phyloP scores from a whole-genome alignment of 2,797 vertebrate genomes.

The Rhinogobio ventralis region DNA sequence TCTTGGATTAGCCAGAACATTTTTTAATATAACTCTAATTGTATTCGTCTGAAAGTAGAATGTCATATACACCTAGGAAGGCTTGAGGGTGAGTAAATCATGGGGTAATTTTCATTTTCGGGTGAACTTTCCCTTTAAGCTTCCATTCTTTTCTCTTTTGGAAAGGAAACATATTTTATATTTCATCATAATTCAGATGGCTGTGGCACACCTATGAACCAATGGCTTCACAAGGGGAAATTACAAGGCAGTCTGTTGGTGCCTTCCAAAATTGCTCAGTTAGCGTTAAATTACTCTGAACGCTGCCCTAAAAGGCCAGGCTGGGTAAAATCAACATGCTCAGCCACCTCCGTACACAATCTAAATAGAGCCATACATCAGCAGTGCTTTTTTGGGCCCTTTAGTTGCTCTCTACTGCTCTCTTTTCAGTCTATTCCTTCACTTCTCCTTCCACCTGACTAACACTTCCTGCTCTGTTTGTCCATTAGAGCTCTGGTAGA shows the following conservation, averaged over 20 bases:
- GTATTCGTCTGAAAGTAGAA: no score
- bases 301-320: constrained; percentile 30
- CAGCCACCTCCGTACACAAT: constrained; percentile 32
- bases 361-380: constrained; percentile 42
- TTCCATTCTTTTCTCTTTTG: background rate
- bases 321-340: constrained; percentile 35
- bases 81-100: no score
- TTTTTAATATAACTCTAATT: no score
- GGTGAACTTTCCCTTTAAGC: background rate
- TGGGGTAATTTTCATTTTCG: no score
- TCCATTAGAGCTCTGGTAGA: constrained; percentile 41
- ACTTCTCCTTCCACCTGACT: constrained; percentile 50
- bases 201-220: constrained; percentile 18
- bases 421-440: constrained; percentile 8
- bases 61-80: no score
- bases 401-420: constrained; percentile 4
- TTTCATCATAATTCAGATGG: constrained; percentile 12
- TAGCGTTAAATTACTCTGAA: constrained; percentile 39
- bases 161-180: background rate
- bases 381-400: constrained; percentile 23
- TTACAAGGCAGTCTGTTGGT: constrained; percentile 31
- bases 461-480: constrained; percentile 39
- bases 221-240: background rate
- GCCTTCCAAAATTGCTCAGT: constrained; percentile 43
- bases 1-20: no score